Base-by-base conservation (phyloP, 2,888 invertebrate species). In the Nemurella pictetii region DNA sequence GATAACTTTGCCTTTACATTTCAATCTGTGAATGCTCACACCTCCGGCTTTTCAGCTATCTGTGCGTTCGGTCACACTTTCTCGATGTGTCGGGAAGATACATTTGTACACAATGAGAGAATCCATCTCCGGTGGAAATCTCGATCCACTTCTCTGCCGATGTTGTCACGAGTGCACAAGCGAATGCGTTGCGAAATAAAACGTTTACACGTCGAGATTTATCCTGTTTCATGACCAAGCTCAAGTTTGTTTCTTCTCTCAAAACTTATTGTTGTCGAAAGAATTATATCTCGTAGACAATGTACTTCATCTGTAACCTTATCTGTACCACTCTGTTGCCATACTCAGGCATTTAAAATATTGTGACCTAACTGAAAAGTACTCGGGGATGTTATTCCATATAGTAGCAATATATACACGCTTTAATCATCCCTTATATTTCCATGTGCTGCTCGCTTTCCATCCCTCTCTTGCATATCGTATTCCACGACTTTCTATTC, bases 341-440 rank as follows among this genome's bases (percentile, higher is more conserved):
- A 55, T 20, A 55, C 55, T 55, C 55, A 12, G 55, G 28, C 78
- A 30, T 78, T 27, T 29, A 78, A 78, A 78, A 78, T 78, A 78
- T 78, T 78, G 78, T 27, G 78, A 78, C 78, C 30, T 78, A 78
- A 78, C 78, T 78, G 78, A 78, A 78, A 78, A 78, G 78, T 78
- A 78, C 78, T 78, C 30, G 30, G n/a, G 28, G 20, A 29, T 78
- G 78, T 78, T 78, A 78, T 78, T 78, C 78, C 28, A 78, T 9
- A 73, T 26, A 75, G 75, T 28, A 28, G 26, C 27, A 26, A 75
- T 27, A 27, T 30, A 78, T 78, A 30, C 78, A 5, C 26, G 78
- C 78, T 78, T 78, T 78, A 78, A 78, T 78, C 28, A 78, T 78
- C 30, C 75, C 55, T 36, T 81, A 32, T 25, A 15, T 28, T 36